A percentile compares a stretch with the other conserved stretches of the same genome.
These are phyloP conservation scores for Spinus olivaceus DNA, from an alignment of 2,797 vertebrate genomes.

Conservation along the genomic window DNA sequence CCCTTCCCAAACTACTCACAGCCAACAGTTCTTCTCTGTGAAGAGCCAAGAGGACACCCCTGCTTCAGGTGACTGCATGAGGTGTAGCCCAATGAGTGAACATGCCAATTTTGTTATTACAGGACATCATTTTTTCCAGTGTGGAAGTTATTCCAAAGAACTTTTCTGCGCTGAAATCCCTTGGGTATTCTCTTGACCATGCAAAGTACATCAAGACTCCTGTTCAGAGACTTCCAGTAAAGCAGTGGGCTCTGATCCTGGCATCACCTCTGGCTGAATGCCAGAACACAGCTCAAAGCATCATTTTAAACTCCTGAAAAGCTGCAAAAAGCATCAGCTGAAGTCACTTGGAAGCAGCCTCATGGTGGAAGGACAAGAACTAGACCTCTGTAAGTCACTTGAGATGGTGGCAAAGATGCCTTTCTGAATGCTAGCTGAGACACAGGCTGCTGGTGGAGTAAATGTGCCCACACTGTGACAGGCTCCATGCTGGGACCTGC, in stretches of 20 bases:
- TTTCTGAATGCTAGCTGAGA: neutral
- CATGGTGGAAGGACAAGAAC: neutral
- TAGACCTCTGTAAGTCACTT: neutral
- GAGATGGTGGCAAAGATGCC: neutral
- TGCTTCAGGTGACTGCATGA: neutral
- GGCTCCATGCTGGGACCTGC: neutral
- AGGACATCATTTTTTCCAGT: neutral
- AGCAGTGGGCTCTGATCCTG: neutral
- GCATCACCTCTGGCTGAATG: neutral
- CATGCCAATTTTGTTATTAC: neutral
- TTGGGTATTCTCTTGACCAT: neutral
- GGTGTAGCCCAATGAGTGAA: neutral
- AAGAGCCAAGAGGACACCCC: neutral
- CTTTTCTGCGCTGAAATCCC: neutral
- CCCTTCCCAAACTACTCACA: neutral
- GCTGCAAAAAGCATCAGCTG: neutral
- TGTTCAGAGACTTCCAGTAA: neutral
- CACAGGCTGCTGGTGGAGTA: neutral
- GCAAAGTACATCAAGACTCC: neutral
- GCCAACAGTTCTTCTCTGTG: neutral
- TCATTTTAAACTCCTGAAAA: neutral
- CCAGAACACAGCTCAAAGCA: neutral
- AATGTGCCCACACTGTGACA: neutral
- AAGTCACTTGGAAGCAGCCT: neutral
- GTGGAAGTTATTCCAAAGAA: neutral